These are phyloP conservation scores for Chiloscyllium punctatum DNA, from an alignment of 2,797 vertebrate species.

Conservation along the genomic window DNA sequence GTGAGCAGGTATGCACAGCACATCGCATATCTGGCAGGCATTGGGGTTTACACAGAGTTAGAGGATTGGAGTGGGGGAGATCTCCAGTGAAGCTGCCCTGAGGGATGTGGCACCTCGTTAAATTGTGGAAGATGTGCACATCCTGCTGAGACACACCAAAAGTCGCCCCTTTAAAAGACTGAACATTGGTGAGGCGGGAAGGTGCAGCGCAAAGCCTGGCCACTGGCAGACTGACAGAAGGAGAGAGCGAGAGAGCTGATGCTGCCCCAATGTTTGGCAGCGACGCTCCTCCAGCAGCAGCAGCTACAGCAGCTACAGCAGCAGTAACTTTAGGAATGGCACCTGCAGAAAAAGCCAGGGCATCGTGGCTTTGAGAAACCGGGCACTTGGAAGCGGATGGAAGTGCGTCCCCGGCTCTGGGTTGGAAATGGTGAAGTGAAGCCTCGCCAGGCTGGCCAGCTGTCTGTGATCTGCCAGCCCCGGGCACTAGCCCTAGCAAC, in stretches of 20 bases:
- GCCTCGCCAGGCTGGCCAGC: background rate
- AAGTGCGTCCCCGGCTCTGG: background rate
- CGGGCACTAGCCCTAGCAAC: background rate
- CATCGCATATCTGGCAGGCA: background rate
- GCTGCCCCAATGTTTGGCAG: conserved; percentile 15
- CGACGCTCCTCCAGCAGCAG: background rate
- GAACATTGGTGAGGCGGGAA: background rate
- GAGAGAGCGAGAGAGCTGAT: no score
- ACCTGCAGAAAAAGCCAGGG: background rate
- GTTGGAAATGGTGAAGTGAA: conserved; percentile 21
- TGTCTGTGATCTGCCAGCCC: background rate
- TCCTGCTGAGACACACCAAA: background rate
- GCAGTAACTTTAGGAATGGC: conserved; percentile 5
- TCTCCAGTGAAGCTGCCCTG: no score
- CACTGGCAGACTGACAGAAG: background rate
- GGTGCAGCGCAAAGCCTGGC: background rate
- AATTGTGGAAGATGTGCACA: background rate
- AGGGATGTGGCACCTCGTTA: no score
- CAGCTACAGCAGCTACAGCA: background rate
- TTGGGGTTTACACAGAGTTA: background rate
- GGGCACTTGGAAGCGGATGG: background rate
- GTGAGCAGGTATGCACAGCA: background rate
- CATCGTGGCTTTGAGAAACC: background rate
- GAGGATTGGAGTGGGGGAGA: no score
- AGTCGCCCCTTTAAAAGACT: conserved; percentile 12